Conservation (phyloP, 2,888 invertebrate species). For the Amiota communis region DNA sequence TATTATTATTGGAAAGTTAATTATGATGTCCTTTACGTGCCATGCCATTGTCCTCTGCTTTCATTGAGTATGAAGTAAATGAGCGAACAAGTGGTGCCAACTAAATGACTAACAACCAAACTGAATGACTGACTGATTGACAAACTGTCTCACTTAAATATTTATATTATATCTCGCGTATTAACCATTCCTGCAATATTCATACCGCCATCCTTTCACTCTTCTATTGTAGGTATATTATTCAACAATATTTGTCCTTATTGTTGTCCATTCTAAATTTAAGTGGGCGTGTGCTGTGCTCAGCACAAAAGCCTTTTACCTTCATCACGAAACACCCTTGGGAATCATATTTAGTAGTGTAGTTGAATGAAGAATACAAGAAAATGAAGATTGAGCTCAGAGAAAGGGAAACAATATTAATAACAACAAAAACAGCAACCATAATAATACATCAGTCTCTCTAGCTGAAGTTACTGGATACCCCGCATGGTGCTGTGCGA, state of each 20-base stretch:
- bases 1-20: constrained; percentile 47
- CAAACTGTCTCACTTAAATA: constrained; percentile 54
- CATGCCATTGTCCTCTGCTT: not conserved
- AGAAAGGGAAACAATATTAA: constrained; percentile 65
- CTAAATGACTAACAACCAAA: constrained; percentile 53
- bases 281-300: constrained; percentile 61
- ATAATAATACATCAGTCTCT: constrained; percentile 63
- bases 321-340: constrained; percentile 66
- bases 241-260: too few relatives aligned
- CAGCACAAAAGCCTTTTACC: constrained; percentile 62
- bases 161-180: constrained; percentile 56
- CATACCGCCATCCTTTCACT: too few relatives aligned
- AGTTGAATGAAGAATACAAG: not conserved
- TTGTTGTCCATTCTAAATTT: constrained; percentile 55
- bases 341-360: constrained; percentile 63
- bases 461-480: constrained; percentile 50
- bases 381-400: not conserved
- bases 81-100: constrained; percentile 1
- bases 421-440: constrained; percentile 54
- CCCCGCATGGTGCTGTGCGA: constrained; percentile 41
- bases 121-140: constrained; percentile 17
- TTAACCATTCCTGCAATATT: not conserved
- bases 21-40: constrained; percentile 66
- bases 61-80: not conserved
- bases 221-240: too few relatives aligned